Percentiles rank a stretch among this genome's conserved stretches.
These are phyloP conservation scores for Cichladusa arquata DNA, from an alignment of 2,113 vertebrate genomes.

Conservation along the genomic window DNA sequence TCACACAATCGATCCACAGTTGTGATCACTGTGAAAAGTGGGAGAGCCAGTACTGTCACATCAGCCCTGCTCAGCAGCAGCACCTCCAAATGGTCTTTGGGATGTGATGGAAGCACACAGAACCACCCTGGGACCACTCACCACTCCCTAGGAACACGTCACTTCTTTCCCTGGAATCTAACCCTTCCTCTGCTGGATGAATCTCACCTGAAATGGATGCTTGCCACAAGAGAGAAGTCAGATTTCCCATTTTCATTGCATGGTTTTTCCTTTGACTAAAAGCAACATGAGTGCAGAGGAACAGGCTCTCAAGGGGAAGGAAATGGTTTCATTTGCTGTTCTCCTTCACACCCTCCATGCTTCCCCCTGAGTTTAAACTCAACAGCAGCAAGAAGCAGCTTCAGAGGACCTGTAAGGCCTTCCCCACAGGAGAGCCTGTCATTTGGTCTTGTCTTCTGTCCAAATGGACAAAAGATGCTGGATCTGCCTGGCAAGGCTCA, in stretches of 20 bases:
- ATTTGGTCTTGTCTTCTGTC: not conserved
- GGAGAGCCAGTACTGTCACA: not conserved
- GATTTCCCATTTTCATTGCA: not conserved
- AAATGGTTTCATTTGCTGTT: not conserved
- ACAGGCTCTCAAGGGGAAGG: not conserved
- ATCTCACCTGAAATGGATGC: not conserved
- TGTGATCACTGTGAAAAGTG: not conserved
- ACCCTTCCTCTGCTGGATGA: not conserved
- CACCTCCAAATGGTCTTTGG: not conserved
- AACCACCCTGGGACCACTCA: not conserved
- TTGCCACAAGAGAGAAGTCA: not conserved
- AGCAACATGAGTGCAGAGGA: not conserved
- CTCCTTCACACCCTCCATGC: not conserved
- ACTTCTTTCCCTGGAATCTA: not conserved
- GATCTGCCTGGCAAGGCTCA: slow-evolving; percentile 2
- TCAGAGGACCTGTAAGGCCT: slow-evolving; percentile 10
- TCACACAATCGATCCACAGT: not conserved
- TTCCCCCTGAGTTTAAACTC: not conserved
- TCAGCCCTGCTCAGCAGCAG: not conserved
- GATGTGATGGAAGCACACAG: not conserved
- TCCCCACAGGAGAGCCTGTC: not conserved
- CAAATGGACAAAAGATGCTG: slow-evolving; percentile 48
- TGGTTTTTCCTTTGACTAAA: not conserved
- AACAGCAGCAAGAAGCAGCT: not conserved
- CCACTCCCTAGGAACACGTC: not conserved